phyloP scores from a whole-genome alignment of 2,888 invertebrate genomes.

The Drosophila limbata region DNA sequence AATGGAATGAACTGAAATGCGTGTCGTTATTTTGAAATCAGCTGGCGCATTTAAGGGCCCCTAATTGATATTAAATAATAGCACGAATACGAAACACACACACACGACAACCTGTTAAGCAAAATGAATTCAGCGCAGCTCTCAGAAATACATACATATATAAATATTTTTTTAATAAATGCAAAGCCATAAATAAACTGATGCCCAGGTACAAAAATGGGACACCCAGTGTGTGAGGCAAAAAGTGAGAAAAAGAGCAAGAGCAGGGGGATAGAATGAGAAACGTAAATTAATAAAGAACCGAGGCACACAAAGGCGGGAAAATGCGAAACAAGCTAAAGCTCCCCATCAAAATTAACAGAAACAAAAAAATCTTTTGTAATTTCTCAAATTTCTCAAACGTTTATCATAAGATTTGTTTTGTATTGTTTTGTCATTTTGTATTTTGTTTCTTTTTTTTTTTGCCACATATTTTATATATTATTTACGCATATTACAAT shows the following conservation, averaged over 20 bases:
- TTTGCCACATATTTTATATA: slow-evolving; percentile 73
- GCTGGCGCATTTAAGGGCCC: slow-evolving; percentile 59
- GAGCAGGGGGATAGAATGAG: background rate
- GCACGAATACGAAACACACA: slow-evolving; percentile 30
- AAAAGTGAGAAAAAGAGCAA: background rate
- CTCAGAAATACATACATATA: slow-evolving; percentile 17
- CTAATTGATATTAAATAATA: slow-evolving; percentile 79
- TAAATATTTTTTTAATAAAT: slow-evolving; percentile 68
- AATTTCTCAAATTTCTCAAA: slow-evolving; percentile 73
- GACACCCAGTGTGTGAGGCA: slow-evolving; percentile 15
- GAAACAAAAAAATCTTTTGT: slow-evolving; percentile 53
- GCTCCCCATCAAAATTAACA: slow-evolving; percentile 9
- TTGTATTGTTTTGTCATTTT: slow-evolving; percentile 23
- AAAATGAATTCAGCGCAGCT: slow-evolving; percentile 36
- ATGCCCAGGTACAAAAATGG: slow-evolving; percentile 67
- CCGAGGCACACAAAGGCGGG: slow-evolving; percentile 36
- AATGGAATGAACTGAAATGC: slow-evolving; percentile 65
- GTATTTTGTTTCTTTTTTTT: slow-evolving; percentile 23
- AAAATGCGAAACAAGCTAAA: slow-evolving; percentile 40
- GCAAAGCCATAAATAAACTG: slow-evolving; percentile 77
- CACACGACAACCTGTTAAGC: slow-evolving; percentile 68
- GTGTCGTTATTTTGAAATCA: slow-evolving; percentile 79
- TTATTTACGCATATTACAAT: slow-evolving; percentile 73
- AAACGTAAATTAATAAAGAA: slow-evolving; percentile 63
- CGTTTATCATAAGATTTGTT: slow-evolving; percentile 65